phyloP scores from a whole-genome alignment of 1,140 invertebrate genomes.

The Carposina sasakii region DNA sequence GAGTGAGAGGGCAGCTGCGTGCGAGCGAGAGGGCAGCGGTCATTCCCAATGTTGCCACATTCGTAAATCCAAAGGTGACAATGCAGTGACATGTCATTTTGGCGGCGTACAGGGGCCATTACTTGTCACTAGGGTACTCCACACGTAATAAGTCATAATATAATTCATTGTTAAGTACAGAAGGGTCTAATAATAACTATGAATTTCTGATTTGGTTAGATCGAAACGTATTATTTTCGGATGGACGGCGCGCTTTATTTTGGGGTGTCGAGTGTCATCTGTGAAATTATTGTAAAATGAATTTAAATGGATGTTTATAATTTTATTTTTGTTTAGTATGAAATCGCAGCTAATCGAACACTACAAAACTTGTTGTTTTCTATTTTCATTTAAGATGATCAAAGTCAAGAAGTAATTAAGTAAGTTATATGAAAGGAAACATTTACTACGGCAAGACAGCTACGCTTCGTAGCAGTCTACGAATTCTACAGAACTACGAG shows the following conservation, averaged over 20 bases:
- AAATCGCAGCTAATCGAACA: too few species aligned
- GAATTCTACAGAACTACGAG: too few species aligned
- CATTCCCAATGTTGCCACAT: conserved; percentile 27
- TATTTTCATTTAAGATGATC: too few species aligned
- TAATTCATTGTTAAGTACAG: conserved; percentile 54
- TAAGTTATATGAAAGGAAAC: too few species aligned
- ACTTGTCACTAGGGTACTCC: conserved; percentile 24
- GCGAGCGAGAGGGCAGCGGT: conserved; percentile 39
- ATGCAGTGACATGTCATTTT: conserved; percentile 60
- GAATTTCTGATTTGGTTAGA: conserved; percentile 56
- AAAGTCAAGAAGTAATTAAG: too few species aligned
- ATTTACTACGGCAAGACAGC: too few species aligned
- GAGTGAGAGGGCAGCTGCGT: conserved; percentile 31
- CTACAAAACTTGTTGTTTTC: too few species aligned
- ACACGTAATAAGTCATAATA: conserved; percentile 58
- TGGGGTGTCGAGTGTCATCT: conserved; percentile 35
- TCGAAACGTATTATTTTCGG: conserved; percentile 46
- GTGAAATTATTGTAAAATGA: conserved; percentile 53
- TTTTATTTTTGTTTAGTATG: too few species aligned
- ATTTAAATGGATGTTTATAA: conserved; percentile 10
- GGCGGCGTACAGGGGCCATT: conserved; percentile 46
- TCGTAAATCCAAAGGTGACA: conserved; percentile 53
- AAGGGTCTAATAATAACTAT: conserved; percentile 44
- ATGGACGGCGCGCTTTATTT: conserved; percentile 36
- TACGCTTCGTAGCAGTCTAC: too few species aligned